Percentiles rank a stretch among this genome's conserved stretches.
Conservation (phyloP, 1,140 invertebrate species). For the Anagrus nilaparvatae region DNA sequence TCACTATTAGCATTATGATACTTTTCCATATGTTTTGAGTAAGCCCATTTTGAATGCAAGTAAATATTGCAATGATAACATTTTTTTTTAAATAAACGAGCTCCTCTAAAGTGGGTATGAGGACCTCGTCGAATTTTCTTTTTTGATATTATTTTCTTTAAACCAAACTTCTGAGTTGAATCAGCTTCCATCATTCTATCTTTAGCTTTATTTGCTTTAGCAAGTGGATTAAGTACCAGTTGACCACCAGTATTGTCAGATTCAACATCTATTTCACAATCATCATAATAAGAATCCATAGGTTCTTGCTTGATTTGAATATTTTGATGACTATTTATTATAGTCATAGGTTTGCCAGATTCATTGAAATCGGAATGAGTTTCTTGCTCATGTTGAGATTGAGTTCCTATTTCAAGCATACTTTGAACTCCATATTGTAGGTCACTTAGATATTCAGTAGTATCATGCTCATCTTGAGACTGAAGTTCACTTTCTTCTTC, state of each 20-base stretch:
- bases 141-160: constrained; percentile 8
- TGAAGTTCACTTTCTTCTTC: too few species aligned
- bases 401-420: too few species aligned
- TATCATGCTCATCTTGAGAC: too few species aligned
- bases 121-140: constrained; percentile 27
- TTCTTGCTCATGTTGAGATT: too few species aligned
- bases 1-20: constrained; percentile 23
- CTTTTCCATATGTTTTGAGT: constrained; percentile 30
- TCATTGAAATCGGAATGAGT: too few species aligned
- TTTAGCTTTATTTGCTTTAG: constrained; percentile 15
- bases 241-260: constrained; percentile 22
- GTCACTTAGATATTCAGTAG: too few species aligned
- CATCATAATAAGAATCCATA: constrained; percentile 22
- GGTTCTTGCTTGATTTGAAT: constrained; percentile 23
- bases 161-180: constrained; percentile 29
- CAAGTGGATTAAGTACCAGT: constrained; percentile 30
- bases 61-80: constrained; percentile 32
- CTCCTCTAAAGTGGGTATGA: constrained; percentile 31
- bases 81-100: constrained; percentile 30
- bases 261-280: constrained; percentile 25
- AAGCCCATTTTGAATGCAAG: constrained; percentile 33
- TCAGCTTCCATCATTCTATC: constrained; percentile 33
- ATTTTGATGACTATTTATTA: background rate
- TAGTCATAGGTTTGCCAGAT: too few species aligned
- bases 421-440: too few species aligned